Conservation (phyloP, 2,113 vertebrate genomes). For the Pseudopodoces humilis region DNA sequence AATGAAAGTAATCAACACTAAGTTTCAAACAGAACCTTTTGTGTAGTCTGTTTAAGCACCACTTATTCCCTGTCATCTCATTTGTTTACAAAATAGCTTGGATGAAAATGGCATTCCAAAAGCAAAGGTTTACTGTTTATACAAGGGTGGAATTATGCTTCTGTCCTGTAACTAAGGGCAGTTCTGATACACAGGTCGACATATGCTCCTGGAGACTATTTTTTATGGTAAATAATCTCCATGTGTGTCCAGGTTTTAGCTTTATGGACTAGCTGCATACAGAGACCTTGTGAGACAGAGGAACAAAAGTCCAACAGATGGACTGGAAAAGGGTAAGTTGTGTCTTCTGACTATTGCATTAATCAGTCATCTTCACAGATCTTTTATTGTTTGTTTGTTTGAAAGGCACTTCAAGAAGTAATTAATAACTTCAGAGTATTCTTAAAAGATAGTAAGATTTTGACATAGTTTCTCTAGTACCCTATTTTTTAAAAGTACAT, state of each 20-base stretch:
- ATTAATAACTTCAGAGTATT: neutral
- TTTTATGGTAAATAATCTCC: neutral
- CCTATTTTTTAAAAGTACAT: neutral
- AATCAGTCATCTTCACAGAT: neutral
- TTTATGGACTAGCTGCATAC: neutral
- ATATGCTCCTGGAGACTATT: neutral
- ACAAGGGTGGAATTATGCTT: neutral
- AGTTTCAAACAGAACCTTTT: neutral
- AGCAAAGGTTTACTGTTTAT: neutral
- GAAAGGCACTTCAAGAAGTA: neutral
- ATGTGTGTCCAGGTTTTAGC: neutral
- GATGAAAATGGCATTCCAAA: neutral
- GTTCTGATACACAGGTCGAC: neutral
- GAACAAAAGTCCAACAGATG: neutral
- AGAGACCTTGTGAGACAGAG: neutral
- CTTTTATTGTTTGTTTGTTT: neutral
- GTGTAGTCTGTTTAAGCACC: neutral
- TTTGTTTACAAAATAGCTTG: slow-evolving; percentile 17
- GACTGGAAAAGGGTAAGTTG: neutral
- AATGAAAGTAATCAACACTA: neutral
- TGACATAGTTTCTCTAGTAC: neutral
- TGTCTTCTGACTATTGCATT: neutral
- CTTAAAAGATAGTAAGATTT: neutral
- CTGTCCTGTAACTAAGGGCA: neutral
- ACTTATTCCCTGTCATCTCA: neutral